Percentiles rank a stretch among this genome's conserved stretches.
These are phyloP conservation scores for Drosophila anomalata DNA, from an alignment of 2,888 invertebrate species.

Conservation along the genomic window DNA sequence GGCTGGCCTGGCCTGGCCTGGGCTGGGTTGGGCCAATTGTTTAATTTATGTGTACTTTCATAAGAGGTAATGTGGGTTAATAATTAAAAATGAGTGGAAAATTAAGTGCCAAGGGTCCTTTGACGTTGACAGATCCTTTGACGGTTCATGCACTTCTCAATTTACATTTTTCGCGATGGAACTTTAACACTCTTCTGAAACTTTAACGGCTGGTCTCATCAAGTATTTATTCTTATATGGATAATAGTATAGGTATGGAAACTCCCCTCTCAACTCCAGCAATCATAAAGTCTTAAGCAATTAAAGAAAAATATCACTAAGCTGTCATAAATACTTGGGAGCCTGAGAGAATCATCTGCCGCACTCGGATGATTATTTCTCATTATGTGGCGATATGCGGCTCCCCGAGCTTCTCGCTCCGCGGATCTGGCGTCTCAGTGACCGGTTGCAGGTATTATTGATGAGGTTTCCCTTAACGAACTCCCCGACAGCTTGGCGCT, in stretches of 20 bases:
- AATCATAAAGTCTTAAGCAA: slow-evolving; percentile 2
- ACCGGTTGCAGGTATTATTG: slow-evolving; percentile 39
- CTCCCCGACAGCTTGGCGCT: slow-evolving; percentile 38
- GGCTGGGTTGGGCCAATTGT: slow-evolving; percentile 34
- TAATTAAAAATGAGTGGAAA: slow-evolving; percentile 31
- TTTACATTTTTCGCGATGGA: no score
- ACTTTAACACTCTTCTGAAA: no score
- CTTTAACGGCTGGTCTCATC: no score
- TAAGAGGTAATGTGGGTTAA: slow-evolving; percentile 27
- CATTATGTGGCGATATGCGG: slow-evolving; percentile 26
- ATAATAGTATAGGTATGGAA: no score
- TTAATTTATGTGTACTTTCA: slow-evolving; percentile 26
- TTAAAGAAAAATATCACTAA: slow-evolving; percentile 9
- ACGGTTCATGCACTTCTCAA: neutral
- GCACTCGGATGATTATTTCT: slow-evolving; percentile 33
- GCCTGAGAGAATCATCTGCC: neutral
- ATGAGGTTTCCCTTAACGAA: slow-evolving; percentile 43
- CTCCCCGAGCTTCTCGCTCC: slow-evolving; percentile 1
- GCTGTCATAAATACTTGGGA: slow-evolving; percentile 23
- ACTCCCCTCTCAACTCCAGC: neutral
- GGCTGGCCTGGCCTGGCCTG: slow-evolving; percentile 9
- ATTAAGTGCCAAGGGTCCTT: slow-evolving; percentile 22
- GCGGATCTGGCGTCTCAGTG: slow-evolving; percentile 4
- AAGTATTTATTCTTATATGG: no score
- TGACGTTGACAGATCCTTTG: neutral